Evolutionary conservation across 37 sponge, comb jelly and placozoan species (phyloP), one percentile per base, ranked within the genome.

Genomic region (Hexactinellida sp.): DNA sequence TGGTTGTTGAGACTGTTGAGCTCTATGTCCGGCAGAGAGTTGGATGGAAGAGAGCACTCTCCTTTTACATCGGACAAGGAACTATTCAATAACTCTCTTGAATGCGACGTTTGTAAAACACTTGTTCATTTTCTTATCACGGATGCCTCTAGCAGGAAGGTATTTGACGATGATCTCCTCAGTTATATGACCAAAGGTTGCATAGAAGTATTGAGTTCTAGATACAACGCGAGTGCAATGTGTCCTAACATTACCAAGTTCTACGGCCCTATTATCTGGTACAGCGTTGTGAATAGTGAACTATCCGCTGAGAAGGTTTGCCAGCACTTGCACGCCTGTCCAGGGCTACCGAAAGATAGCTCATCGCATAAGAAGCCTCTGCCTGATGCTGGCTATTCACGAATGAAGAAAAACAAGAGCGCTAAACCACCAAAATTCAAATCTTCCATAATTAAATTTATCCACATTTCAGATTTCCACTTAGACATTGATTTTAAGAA

Each of bases 381-480:
- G 9, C 52, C 52, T 47, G 76, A 63, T 7, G 5, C 28, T 21
- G 34, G 28, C 13, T 63, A 63, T 28, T 41, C 47, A 13, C 76
- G 24, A 23, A 9, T 39, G 5, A 24, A 38, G 3, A 39, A 30
- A 19, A 21, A 3, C 5, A 83, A 25, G 5, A 23, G 38, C 28
- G 1, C 36, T 23, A 55, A 24, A 38, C 5, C 5, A 28, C 84
- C 38, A 3, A 83, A 83, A 24, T 25, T 9, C 3, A 85, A 84
- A 28, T 5, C 0, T 35, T 55, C 83, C 32, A 41, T 38, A 9
- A 87, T 91, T 52, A 88, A 82, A 28, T 82, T 93, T 3, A 85
- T 93, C 24, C 94, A 93, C 37, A 37, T 93, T 0, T 39, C 90
- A 54, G 94, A 93, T 38, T 38, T 93, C 36, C 94, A 93, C 55